phyloP scores from a whole-genome alignment of 2,113 vertebrate genomes.

The Hippocampus guttulatus region DNA sequence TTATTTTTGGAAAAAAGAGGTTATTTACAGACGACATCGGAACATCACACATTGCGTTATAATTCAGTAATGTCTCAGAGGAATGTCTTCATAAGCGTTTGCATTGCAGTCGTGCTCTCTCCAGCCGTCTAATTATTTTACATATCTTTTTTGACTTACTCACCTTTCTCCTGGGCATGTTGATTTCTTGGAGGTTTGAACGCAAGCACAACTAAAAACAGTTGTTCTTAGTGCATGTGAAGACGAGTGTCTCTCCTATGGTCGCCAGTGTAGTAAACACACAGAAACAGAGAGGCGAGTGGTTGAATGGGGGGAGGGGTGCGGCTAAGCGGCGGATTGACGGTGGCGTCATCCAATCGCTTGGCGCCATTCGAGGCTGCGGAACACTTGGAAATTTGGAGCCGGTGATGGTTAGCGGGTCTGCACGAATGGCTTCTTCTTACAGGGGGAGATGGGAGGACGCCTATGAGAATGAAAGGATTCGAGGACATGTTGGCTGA shows the following conservation, averaged over 20 bases:
- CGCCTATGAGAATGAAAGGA: slow-evolving; percentile 34
- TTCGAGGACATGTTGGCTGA: slow-evolving; percentile 36
- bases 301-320: slow-evolving; percentile 79
- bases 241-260: slow-evolving; percentile 76
- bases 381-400: slow-evolving; percentile 71
- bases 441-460: slow-evolving; percentile 54
- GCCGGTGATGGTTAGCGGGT: slow-evolving; percentile 69
- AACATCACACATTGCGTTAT: slow-evolving; percentile 49
- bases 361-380: slow-evolving; percentile 56
- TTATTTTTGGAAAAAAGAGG: slow-evolving; percentile 51
- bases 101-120: slow-evolving; percentile 50
- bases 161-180: slow-evolving; percentile 84
- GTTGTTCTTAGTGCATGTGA: slow-evolving; percentile 74
- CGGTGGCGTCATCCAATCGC: slow-evolving; percentile 65
- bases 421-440: slow-evolving; percentile 67
- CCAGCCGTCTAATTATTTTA: slow-evolving; percentile 45
- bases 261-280: slow-evolving; percentile 81
- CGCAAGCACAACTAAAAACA: slow-evolving; percentile 66
- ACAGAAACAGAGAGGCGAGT: slow-evolving; percentile 75
- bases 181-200: slow-evolving; percentile 66
- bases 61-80: slow-evolving; percentile 71
- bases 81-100: slow-evolving; percentile 67
- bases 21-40: slow-evolving; percentile 26
- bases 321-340: slow-evolving; percentile 75
- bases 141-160: slow-evolving; percentile 48